A percentile compares a stretch with the other conserved stretches of the same genome.
phyloP scores from a whole-genome alignment of 2,888 invertebrate genomes.

The Bellardia pandia region DNA sequence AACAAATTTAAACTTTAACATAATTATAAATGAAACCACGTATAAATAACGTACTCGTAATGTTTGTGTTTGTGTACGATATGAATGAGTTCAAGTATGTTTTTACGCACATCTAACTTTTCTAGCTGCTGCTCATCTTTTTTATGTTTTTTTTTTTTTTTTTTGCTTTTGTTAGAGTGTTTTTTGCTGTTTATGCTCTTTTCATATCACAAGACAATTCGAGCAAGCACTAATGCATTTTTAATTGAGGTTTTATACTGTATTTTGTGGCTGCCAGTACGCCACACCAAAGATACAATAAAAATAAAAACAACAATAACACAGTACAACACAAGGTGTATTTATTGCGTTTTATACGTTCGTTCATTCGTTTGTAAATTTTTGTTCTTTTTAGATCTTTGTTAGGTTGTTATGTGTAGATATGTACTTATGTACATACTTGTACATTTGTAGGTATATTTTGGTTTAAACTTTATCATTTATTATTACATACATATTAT shows the following conservation, averaged over 20 bases:
- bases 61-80: not conserved
- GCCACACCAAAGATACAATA: slow-evolving; percentile 32
- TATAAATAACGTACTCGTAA: not conserved
- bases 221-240: slow-evolving; percentile 81
- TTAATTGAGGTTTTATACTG: slow-evolving; percentile 80
- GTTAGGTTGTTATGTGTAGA: slow-evolving; percentile 40
- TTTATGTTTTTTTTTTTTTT: not conserved
- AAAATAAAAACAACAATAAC: slow-evolving; percentile 29
- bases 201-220: slow-evolving; percentile 58
- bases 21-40: slow-evolving; percentile 15
- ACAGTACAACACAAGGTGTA: slow-evolving; percentile 57
- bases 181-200: slow-evolving; percentile 30
- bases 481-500: slow-evolving; percentile 18
- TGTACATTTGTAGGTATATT: slow-evolving; percentile 1
- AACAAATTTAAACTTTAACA: not conserved
- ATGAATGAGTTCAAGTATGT: slow-evolving; percentile 6
- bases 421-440: not conserved
- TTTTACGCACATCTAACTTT: slow-evolving; percentile 50
- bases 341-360: slow-evolving; percentile 32
- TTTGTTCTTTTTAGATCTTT: slow-evolving; percentile 33
- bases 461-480: slow-evolving; percentile 58
- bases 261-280: slow-evolving; percentile 37
- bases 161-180: slow-evolving; percentile 1
- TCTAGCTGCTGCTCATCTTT: slow-evolving; percentile 52
- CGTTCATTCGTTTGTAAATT: slow-evolving; percentile 32